Evolutionary conservation across 1,140 invertebrate species (phyloP), one percentile per base, ranked within the genome.

Genomic region (Bombus waltoni): DNA sequence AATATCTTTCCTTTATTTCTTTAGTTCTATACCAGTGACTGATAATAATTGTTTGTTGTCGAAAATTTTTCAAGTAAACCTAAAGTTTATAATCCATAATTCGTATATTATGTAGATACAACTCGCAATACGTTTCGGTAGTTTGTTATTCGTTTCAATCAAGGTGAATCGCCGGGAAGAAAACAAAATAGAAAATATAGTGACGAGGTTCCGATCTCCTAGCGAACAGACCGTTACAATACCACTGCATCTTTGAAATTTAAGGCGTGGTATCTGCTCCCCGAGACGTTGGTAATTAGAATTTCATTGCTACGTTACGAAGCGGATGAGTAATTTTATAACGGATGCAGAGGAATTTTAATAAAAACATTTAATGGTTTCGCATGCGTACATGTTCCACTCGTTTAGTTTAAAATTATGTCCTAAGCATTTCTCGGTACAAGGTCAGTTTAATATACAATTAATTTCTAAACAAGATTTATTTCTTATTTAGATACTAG

Each of bases 191-290:
- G 68, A 40, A 85, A 85, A 80, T 80, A 72, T 25, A 18, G 6
- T 35, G 35, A 28, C 76, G 25, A 53, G 32, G 44, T 79, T 72
- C 40, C 66, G 66, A 84, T 76, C 59, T 62, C 40, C 15, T 18
- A 71, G 66, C 42, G 57, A 62, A 71, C 38, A 62, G 66, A 72
- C 82, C 82, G 75, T 85, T 85, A 85, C 74, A 38, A 32, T 62
- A 77, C 74, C 62, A 38, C 9, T 62, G 83, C 66, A 72, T 85
- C 76, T 85, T 85, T 85, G 83, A 85, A 85, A 85, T 85, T 71
- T 80, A 85, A 85, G 76, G 83, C 76, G 76, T 80, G 83, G 68
- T 85, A 80, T 85, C 42, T 80, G 44, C 68, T 76, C 25, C 68
- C 57, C 15, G 82, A 79, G 75, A 71, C 53, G 47, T 32, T 22